These are phyloP conservation scores for Teleiodes luculella DNA, from an alignment of 2,888 invertebrate genomes.

Conservation along the genomic window DNA sequence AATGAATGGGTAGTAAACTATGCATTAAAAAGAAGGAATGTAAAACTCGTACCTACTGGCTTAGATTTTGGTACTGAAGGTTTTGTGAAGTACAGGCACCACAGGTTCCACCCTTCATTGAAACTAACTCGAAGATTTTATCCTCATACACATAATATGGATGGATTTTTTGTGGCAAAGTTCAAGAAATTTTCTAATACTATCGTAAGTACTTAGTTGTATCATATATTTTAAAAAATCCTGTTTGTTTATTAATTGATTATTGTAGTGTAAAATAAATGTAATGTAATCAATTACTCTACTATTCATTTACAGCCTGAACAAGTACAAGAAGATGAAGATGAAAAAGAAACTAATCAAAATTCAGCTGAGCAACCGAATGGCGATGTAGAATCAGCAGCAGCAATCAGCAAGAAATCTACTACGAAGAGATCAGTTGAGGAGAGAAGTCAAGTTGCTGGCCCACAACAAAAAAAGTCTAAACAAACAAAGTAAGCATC, in stretches of 20 bases:
- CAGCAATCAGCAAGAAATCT: constrained; percentile 23
- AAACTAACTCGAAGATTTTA: constrained; percentile 94
- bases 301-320: constrained; percentile 52
- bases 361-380: constrained; percentile 42
- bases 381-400: constrained; percentile 38
- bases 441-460: constrained; percentile 25
- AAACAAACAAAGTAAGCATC: constrained; percentile 33
- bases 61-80: constrained; percentile 97
- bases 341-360: constrained; percentile 44
- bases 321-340: constrained; percentile 64
- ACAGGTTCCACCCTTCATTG: constrained; percentile 93
- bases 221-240: neutral
- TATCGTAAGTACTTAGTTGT: constrained; percentile 57
- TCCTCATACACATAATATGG: constrained; percentile 99
- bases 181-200: constrained; percentile 96
- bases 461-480: constrained; percentile 51
- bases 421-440: constrained; percentile 46
- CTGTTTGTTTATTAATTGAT: neutral
- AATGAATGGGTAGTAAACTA: constrained; percentile 99
- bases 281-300: too few species aligned
- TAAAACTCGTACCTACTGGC: constrained; percentile 95
- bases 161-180: constrained; percentile 99
- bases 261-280: neutral
- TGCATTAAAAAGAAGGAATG: constrained; percentile 93
- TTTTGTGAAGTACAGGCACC: constrained; percentile 91